Evolutionary conservation across 2,797 vertebrate species (phyloP), one percentile per base, ranked within the genome.

Genomic region (Anniella stebbinsi): DNA sequence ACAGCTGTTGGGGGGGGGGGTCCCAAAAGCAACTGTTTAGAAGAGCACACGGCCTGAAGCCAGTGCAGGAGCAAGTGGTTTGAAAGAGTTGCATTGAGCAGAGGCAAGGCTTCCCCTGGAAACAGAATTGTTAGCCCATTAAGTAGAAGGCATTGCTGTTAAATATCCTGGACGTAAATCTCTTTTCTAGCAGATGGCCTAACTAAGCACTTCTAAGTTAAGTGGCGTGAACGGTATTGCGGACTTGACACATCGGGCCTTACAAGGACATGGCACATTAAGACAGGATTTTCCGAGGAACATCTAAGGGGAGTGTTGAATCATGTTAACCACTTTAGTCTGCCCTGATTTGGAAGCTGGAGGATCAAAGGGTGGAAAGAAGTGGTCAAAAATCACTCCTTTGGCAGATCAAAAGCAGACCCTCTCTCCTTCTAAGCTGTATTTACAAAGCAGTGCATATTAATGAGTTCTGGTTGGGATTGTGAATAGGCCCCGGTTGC

Each of bases 191-290:
- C 94, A 95, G 91, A 93, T 93, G 88, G 95, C 92, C 92, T 93
- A 84, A 83, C 89, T 87, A 88, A 84, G 70, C 80, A 86, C 88
- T 95, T 94, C 87, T 11, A 86, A 77, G 88, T 87, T 94, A 86
- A 57, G 78, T 54, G 88, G 91, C 84, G 76, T 0, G 0, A 93
- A 89, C 78, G 73, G 84, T 48, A 0, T 28, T 84, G 51, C 84
- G 72, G 91, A 93, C 91, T 63, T 86, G 93, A 91, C 93, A 92
- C 87, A 80, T 72, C 92, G 93, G 84, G 69, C 95, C 95, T 95
- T 96, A 96, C 93, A 96, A 95, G 95, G 95, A 92, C 92, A 95
- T 95, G 92, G 91, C 93, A 93, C 89, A 87, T 85, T 92, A 76
- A 77, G 73, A 76, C 90, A 91, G 88, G 92, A 93, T 93, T 94